phyloP scores from a whole-genome alignment of 2,888 invertebrate genomes.

The Amphimallon solstitiale region DNA sequence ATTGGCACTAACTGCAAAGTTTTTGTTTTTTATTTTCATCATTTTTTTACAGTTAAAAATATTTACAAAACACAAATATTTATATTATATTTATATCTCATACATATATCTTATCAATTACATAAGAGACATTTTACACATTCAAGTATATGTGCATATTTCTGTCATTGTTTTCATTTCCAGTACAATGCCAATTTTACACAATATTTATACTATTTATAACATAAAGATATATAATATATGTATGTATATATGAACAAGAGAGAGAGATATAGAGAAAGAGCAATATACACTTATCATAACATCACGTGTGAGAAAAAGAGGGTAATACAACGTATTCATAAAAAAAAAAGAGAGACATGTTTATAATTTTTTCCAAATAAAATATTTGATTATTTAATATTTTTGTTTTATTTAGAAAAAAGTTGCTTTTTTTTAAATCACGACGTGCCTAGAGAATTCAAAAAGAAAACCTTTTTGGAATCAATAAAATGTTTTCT shows the following conservation, averaged over 20 bases:
- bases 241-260: slow-evolving; percentile 3
- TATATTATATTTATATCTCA: slow-evolving; percentile 35
- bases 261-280: slow-evolving; percentile 11
- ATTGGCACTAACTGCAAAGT: slow-evolving; percentile 27
- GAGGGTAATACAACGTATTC: background rate
- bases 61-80: slow-evolving; percentile 37
- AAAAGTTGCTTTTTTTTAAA: background rate
- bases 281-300: slow-evolving; percentile 18
- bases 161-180: slow-evolving; percentile 32
- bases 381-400: background rate
- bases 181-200: slow-evolving; percentile 28
- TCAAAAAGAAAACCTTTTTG: background rate
- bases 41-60: slow-evolving; percentile 26
- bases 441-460: background rate
- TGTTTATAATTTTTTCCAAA: background rate
- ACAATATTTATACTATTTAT: slow-evolving; percentile 13
- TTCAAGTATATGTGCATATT: slow-evolving; percentile 24
- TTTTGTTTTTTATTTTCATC: slow-evolving; percentile 13
- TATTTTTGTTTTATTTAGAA: slow-evolving; percentile 6
- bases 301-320: slow-evolving; percentile 4
- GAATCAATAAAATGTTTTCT: slow-evolving; percentile 6
- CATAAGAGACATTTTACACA: slow-evolving; percentile 18
- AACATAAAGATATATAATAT: slow-evolving; percentile 21
- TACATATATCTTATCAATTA: slow-evolving; percentile 29
- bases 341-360: background rate